Conservation (phyloP, 2,113 vertebrate genomes). For the Lanius collurio region DNA sequence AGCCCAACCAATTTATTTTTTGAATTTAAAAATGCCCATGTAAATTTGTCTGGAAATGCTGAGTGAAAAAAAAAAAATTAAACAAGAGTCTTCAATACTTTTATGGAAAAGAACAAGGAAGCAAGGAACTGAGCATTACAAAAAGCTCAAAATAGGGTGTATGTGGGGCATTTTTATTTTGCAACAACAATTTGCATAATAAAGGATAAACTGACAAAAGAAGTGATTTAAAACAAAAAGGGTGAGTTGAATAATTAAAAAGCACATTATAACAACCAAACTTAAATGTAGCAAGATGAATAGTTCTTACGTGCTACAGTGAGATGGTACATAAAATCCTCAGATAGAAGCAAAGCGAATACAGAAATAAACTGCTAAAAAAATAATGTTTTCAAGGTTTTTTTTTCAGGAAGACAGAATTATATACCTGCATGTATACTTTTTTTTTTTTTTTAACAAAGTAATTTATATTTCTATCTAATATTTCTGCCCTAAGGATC, state of each 20-base stretch:
- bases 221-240: constrained; percentile 50
- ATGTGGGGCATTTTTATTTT: constrained; percentile 48
- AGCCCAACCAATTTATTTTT: not conserved
- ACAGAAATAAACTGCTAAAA: constrained; percentile 24
- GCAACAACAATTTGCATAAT: constrained; percentile 26
- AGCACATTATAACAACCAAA: constrained; percentile 40
- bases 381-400: not conserved
- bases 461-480: constrained; percentile 6
- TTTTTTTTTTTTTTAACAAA: not conserved
- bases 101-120: not conserved
- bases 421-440: not conserved
- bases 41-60: not conserved
- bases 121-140: not conserved
- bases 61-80: not conserved
- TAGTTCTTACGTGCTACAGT: not conserved
- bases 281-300: constrained; percentile 45
- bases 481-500: not conserved
- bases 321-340: constrained; percentile 25
- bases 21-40: not conserved
- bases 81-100: not conserved
- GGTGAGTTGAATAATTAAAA: constrained; percentile 56
- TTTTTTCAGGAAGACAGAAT: not conserved
- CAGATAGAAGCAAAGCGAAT: constrained; percentile 1
- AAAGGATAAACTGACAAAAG: constrained; percentile 45
- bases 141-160: constrained; percentile 24